These are phyloP conservation scores for Austrolebias charrua DNA, from an alignment of 2,797 vertebrate genomes.

Conservation along the genomic window DNA sequence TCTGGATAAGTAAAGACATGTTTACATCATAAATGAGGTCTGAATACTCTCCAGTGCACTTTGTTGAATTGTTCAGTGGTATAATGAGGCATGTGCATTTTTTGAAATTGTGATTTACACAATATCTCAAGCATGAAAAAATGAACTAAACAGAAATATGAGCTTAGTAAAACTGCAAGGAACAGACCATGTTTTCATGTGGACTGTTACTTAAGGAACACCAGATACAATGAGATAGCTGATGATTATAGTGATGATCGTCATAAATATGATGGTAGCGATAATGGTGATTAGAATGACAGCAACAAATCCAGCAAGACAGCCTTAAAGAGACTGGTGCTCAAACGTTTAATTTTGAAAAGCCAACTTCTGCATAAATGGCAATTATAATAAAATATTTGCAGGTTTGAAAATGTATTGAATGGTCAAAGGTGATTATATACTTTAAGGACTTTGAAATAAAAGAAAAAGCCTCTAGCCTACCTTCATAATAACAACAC, in stretches of 20 bases:
- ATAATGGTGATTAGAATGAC: constrained; percentile 7
- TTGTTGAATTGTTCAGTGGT: constrained; percentile 72
- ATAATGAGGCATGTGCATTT: constrained; percentile 75
- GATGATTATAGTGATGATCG: constrained; percentile 42
- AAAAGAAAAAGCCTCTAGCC: no score
- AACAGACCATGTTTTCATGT: constrained; percentile 49
- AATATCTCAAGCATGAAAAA: constrained; percentile 76
- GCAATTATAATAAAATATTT: no score
- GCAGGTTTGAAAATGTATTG: no score
- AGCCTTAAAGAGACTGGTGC: no score
- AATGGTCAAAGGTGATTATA: no score
- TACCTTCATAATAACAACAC: no score
- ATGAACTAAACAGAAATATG: constrained; percentile 77
- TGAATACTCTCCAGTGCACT: constrained; percentile 80
- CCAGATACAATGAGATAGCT: constrained; percentile 40
- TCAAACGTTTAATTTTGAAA: no score
- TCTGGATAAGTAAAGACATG: constrained; percentile 83
- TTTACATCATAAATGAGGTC: constrained; percentile 83
- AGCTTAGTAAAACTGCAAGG: constrained; percentile 50
- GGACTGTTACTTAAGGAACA: constrained; percentile 49
- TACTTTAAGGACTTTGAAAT: no score
- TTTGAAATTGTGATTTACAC: constrained; percentile 81
- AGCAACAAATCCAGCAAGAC: neutral
- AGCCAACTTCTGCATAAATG: no score
- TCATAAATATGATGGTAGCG: constrained; percentile 11